Evolutionary conservation across 2,113 vertebrate genomes (phyloP), one percentile per base, ranked within the genome.

Genomic region (Naja naja): DNA sequence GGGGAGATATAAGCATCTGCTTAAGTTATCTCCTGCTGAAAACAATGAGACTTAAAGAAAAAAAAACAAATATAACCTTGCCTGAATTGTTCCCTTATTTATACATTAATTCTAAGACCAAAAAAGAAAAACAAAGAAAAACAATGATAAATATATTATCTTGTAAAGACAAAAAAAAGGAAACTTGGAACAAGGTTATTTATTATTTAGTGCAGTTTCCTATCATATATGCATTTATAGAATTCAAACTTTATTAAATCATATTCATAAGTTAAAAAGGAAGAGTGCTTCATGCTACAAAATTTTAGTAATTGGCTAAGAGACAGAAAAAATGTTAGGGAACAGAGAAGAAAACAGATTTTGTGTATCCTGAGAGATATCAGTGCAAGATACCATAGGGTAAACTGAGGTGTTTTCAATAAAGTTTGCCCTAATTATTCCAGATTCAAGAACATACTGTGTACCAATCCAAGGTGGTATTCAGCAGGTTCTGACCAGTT

Each of bases 61-160:
- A 64, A 64, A 93, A 43, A 43, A 43, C 39, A n/a, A 11, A 27
- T 86, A n/a, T 90, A 6, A 5, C 54, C 27, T 89, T 53, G 56
- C 52, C 91, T 91, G 8, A 16, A 94, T 81, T 0, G 74, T 90
- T 89, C 1, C 0, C 18, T 34, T 58, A 39, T 47, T 93, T 18
- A 91, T 93, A 5, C 18, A 92, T 23, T 92, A 91, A 93, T 1
- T 88, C 93, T 93, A 88, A 58, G 34, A 60, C 89, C 92, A 88
- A 30, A 94, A 91, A 92, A 91, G 93, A 81, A 93, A 93, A 87
- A 52, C 94, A 93, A 92, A 91, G 92, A 85, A 93, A 94, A 87
- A 56, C 58, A 27, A 60, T 10, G 25, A 52, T 30, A 74, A 88
- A 88, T 54, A 9, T 25, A 14, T 58, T 92, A 89, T 43, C 30